Conservation (phyloP, 2,113 vertebrate species). For the Sterrhoptilus dennistouni region DNA sequence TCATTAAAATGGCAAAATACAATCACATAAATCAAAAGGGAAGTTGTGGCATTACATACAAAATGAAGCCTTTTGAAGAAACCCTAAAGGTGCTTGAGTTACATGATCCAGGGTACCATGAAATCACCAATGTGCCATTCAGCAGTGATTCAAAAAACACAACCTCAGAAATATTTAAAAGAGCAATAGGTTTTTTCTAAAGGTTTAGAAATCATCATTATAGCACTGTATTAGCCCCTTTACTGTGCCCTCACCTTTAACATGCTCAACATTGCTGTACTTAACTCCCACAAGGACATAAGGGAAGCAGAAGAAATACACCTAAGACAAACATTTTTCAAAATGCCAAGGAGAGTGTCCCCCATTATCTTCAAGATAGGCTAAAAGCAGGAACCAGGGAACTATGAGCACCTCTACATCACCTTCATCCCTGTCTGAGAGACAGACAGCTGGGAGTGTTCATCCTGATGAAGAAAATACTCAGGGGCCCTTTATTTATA, state of each 20-base stretch:
- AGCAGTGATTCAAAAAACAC: not conserved
- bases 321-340: not conserved
- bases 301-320: not conserved
- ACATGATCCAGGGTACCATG: not conserved
- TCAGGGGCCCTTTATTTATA: not conserved
- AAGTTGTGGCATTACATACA: not conserved
- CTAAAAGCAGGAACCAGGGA: not conserved
- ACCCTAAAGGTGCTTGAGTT: rapidly evolving
- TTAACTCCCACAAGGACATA: not conserved
- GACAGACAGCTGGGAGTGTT: not conserved
- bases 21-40: not conserved
- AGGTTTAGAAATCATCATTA: not conserved
- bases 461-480: not conserved
- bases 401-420: not conserved
- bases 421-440: not conserved
- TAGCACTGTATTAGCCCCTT: not conserved
- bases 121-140: not conserved
- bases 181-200: not conserved
- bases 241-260: not conserved
- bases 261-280: not conserved
- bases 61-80: not conserved
- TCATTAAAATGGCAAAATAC: not conserved
- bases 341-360: not conserved
- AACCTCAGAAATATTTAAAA: not conserved
- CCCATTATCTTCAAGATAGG: not conserved